Percentiles rank a stretch among this genome's conserved stretches.
These are phyloP conservation scores for Equus quagga DNA, from an alignment of 2,113 vertebrate species.

Conservation along the genomic window DNA sequence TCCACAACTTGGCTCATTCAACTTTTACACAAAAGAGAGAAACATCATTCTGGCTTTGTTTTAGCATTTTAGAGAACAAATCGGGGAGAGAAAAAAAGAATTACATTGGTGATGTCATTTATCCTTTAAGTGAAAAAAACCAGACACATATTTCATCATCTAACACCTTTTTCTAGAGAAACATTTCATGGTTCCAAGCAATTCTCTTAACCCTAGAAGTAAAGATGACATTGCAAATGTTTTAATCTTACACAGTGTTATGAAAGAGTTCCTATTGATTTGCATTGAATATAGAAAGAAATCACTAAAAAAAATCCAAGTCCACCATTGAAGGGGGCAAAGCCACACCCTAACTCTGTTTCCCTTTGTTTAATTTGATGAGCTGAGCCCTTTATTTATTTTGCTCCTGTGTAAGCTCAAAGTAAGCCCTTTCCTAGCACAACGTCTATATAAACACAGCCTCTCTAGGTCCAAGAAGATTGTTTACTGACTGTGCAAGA, in stretches of 20 bases:
- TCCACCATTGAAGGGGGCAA: not conserved
- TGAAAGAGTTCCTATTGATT: not conserved
- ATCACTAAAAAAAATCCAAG: not conserved
- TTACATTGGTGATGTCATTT: not conserved
- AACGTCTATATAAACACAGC: not conserved
- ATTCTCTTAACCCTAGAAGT: not conserved
- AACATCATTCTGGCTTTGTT: not conserved
- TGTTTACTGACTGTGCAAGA: not conserved
- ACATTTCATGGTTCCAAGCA: not conserved
- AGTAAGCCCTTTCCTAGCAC: not conserved
- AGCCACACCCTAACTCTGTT: not conserved
- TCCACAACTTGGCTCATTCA: not conserved
- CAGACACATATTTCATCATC: not conserved
- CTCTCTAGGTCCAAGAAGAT: not conserved
- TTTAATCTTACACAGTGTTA: not conserved
- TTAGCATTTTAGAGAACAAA: constrained; percentile 1
- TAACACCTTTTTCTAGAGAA: constrained; percentile 7
- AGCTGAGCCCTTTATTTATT: not conserved
- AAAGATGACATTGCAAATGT: not conserved
- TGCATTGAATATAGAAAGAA: not conserved
- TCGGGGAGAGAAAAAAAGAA: not conserved
- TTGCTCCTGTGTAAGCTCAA: not conserved
- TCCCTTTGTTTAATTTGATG: not conserved
- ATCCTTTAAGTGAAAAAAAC: constrained; percentile 18
- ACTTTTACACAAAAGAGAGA: not conserved